Conservation (phyloP, 2,888 invertebrate species). For the Pyralis farinalis region DNA sequence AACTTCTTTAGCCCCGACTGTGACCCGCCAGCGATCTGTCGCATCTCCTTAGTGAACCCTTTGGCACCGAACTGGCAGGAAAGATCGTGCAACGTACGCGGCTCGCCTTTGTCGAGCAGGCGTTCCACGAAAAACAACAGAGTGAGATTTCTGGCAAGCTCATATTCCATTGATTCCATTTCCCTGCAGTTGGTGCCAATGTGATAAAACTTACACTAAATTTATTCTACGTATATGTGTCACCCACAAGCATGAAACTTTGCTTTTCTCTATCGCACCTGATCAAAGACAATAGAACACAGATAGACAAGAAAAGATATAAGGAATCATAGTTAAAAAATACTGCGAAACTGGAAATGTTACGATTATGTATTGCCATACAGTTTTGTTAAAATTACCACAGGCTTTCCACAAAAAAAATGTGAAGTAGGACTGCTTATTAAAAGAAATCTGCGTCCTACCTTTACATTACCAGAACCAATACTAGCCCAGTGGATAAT, state of each 20-base stretch:
- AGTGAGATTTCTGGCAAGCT: slow-evolving; percentile 96
- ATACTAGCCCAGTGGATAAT: too few species aligned
- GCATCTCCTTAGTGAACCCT: slow-evolving; percentile 99
- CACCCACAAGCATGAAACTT: slow-evolving; percentile 80
- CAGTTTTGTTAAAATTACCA: too few species aligned
- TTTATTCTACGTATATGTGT: slow-evolving; percentile 78
- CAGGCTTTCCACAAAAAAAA: too few species aligned
- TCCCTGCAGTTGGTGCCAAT: slow-evolving; percentile 80
- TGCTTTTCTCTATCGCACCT: slow-evolving; percentile 55
- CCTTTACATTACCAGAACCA: too few species aligned
- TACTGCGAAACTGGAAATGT: too few species aligned
- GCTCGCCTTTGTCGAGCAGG: slow-evolving; percentile 97
- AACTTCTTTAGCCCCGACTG: slow-evolving; percentile 98
- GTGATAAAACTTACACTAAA: slow-evolving; percentile 70
- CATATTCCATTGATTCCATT: slow-evolving; percentile 97
- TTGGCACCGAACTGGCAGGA: slow-evolving; percentile 99
- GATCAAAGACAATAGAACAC: slow-evolving; percentile 65
- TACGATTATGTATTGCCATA: too few species aligned
- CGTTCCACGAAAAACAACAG: slow-evolving; percentile 99
- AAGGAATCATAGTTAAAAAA: too few species aligned
- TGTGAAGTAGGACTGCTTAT: too few species aligned
- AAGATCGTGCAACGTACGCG: slow-evolving; percentile 97
- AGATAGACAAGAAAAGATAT: too few species aligned
- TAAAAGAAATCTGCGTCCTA: too few species aligned
- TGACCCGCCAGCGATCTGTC: slow-evolving; percentile 96